Evolutionary conservation across 2,797 vertebrate species (phyloP), one percentile per base, ranked within the genome.

Genomic region (Martes flavigula): DNA sequence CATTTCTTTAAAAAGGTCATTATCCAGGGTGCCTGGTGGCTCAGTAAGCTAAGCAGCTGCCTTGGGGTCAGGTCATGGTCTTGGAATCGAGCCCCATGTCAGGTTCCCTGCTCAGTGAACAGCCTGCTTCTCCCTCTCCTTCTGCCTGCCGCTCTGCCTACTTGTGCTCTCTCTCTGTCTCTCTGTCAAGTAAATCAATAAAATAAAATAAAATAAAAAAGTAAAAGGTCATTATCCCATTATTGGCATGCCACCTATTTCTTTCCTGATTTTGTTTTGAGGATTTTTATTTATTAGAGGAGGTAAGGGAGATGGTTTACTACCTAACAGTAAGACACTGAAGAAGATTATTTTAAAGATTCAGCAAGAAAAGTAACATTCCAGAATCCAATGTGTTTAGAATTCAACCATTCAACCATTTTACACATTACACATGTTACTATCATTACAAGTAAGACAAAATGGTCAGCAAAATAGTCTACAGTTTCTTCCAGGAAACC

Each of bases 291-390:
- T 97, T 91, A 90, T 84, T 90, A 90, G 86, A 86, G 12, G 25
- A 7, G 15, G 2, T 35, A 2, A 48, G 30, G 3, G 18, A 92
- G 23, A 40, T 77, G 20, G 25, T 70, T 92, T 92, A 89, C 89
- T 21, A 86, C 56, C 3, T 27, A 90, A 82, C 12, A 83, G 46
- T 58, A 87, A 51, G 12, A 32, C 9, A 82, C 25, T 85, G 20
- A 79, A 92, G 58, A 92, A 90, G 73, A 90, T 3, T 81, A 18
- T 89, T 94, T 95, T 82, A 94, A 86, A 95, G 17, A n/a, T 73
- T 95, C 62, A 95, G 14, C 2, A 64, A 77, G 27, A 90, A 92
- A 90, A 73, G 54, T 81, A 87, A 54, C 60, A 86, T 96, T 96
- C 87, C 46, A 84, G 40, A 93, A 87, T 7, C 43, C 62, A 94